These are phyloP conservation scores for Napeogenes inachia DNA, from an alignment of 2,888 invertebrate species.

Conservation along the genomic window DNA sequence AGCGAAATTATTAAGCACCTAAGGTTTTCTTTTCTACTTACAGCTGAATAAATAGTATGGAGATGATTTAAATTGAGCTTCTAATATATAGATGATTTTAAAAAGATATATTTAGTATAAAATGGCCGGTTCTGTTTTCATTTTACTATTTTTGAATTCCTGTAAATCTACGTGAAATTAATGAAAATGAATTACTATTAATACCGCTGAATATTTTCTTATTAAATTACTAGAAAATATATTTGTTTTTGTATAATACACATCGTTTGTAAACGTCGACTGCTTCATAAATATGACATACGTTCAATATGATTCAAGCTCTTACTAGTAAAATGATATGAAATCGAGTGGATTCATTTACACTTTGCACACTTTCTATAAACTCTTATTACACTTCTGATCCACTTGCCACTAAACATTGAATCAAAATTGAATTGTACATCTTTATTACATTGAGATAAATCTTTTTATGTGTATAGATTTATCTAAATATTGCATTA, in stretches of 20 bases:
- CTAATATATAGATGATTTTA: constrained; percentile 9
- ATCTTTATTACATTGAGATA: too few species aligned
- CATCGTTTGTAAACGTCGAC: constrained; percentile 38
- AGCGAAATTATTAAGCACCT: constrained; percentile 67
- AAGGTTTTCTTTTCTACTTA: constrained; percentile 31
- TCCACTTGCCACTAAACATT: constrained; percentile 3
- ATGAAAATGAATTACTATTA: constrained; percentile 16
- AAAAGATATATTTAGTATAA: constrained; percentile 24
- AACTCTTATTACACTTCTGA: constrained; percentile 2
- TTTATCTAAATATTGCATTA: neutral
- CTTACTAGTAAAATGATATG: constrained; percentile 70
- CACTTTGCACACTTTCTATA: constrained; percentile 14
- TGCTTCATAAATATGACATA: constrained; percentile 46
- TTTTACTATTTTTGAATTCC: constrained; percentile 25
- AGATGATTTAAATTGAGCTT: constrained; percentile 29
- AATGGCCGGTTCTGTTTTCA: constrained; percentile 34
- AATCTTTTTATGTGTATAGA: neutral
- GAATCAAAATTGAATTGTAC: constrained; percentile 2
- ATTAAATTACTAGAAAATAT: constrained; percentile 63
- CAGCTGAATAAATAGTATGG: constrained; percentile 22
- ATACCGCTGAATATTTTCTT: constrained; percentile 36
- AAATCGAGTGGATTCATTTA: constrained; percentile 38
- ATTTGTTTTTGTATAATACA: constrained; percentile 41
- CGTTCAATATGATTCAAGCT: constrained; percentile 56
- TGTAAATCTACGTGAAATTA: constrained; percentile 10